These are phyloP conservation scores for Chromoteleia sp. DNA, from an alignment of 2,888 invertebrate genomes.

Conservation along the genomic window DNA sequence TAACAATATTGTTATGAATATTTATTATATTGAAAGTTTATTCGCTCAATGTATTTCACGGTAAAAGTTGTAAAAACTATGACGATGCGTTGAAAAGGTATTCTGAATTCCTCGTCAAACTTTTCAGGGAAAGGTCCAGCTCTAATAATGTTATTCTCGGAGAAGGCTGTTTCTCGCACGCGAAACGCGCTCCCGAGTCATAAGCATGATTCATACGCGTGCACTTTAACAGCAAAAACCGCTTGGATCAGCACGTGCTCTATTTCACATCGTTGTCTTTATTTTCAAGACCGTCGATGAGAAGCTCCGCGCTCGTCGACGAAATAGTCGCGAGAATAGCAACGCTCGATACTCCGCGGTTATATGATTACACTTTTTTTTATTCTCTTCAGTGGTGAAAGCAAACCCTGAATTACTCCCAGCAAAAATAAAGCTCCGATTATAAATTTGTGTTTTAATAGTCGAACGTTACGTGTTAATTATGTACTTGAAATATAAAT, in stretches of 20 bases:
- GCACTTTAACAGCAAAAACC: constrained; percentile 50
- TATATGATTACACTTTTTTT: constrained; percentile 11
- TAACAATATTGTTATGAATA: no score
- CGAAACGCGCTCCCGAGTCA: constrained; percentile 44
- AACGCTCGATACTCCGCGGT: not conserved
- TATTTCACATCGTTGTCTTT: constrained; percentile 49
- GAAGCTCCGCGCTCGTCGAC: constrained; percentile 13
- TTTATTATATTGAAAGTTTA: no score
- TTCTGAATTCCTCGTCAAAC: constrained; percentile 23
- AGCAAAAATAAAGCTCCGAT: constrained; percentile 12
- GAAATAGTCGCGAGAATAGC: constrained; percentile 41
- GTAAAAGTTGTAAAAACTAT: constrained; percentile 1
- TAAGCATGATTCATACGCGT: constrained; percentile 62
- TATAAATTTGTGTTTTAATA: constrained; percentile 37
- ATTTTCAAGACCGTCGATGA: constrained; percentile 25
- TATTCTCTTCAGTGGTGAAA: constrained; percentile 29
- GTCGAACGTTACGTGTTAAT: constrained; percentile 25
- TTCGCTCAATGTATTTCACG: not conserved
- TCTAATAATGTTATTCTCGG: constrained; percentile 63
- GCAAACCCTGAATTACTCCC: constrained; percentile 32
- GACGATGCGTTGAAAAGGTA: constrained; percentile 7
- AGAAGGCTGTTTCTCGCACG: constrained; percentile 28
- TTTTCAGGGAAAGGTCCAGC: constrained; percentile 57
- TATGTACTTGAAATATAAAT: constrained; percentile 30
- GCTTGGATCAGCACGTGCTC: constrained; percentile 43